A percentile compares a stretch with the other conserved stretches of the same genome.
phyloP scores from a whole-genome alignment of 2,888 invertebrate species.

The Petrolisthes cinctipes region DNA sequence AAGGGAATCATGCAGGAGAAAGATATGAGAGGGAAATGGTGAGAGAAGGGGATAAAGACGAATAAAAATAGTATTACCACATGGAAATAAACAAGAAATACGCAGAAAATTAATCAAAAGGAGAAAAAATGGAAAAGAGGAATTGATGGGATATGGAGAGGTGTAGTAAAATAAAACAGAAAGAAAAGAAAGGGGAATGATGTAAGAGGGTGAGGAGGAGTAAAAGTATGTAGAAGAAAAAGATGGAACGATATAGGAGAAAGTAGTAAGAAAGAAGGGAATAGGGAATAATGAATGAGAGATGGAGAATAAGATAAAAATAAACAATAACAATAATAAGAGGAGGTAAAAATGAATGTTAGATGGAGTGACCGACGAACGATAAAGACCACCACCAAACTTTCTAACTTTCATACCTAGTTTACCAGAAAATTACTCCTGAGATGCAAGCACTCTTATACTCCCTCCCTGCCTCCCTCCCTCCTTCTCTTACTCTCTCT shows the following conservation, averaged over 20 bases:
- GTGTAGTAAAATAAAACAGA: background rate
- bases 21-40: background rate
- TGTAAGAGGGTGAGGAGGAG: background rate
- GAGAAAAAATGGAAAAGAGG: background rate
- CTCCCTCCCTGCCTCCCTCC: background rate
- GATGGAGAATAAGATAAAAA: background rate
- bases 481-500: background rate
- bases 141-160: background rate
- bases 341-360: no score
- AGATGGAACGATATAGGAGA: background rate
- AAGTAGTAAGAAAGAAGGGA: background rate
- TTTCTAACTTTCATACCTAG: conserved; percentile 19
- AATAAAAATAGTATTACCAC: background rate
- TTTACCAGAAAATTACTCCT: conserved; percentile 18
- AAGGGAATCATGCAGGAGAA: background rate
- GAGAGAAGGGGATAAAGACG: background rate
- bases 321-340: background rate
- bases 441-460: background rate
- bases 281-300: background rate
- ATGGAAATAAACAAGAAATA: background rate
- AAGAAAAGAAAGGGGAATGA: background rate
- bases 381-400: conserved; percentile 1
- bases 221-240: background rate
- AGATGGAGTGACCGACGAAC: background rate
- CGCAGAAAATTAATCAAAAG: background rate